These are phyloP conservation scores for Timema podura DNA, from an alignment of 2,888 invertebrate genomes.

Conservation along the genomic window DNA sequence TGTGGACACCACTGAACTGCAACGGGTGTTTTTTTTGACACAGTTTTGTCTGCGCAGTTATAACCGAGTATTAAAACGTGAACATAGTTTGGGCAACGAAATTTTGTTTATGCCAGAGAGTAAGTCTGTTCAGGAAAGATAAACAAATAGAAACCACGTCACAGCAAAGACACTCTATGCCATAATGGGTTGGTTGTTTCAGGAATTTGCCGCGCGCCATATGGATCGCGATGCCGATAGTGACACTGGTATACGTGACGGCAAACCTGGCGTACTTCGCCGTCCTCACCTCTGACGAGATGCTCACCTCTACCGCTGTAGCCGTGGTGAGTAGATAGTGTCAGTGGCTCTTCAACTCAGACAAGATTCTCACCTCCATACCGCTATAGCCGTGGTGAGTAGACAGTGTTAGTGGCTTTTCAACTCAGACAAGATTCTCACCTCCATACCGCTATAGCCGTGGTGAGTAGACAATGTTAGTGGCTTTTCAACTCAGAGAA, in stretches of 20 bases:
- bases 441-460: slow-evolving; percentile 81
- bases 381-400: slow-evolving; percentile 84
- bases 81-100: too few relatives aligned
- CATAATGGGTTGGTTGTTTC: slow-evolving; percentile 31
- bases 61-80: too few relatives aligned
- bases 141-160: too few relatives aligned
- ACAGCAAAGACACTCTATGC: too few relatives aligned
- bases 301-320: slow-evolving; percentile 77
- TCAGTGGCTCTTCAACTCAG: neutral
- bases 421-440: too few relatives aligned
- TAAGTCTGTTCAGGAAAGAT: too few relatives aligned
- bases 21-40: too few relatives aligned
- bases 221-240: slow-evolving; percentile 88
- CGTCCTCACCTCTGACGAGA: slow-evolving; percentile 75
- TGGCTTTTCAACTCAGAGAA: neutral
- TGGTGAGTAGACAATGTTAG: slow-evolving; percentile 56
- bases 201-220: slow-evolving; percentile 91
- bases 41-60: too few relatives aligned
- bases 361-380: slow-evolving; percentile 46
- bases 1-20: too few relatives aligned
- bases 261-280: slow-evolving; percentile 91
- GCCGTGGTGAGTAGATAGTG: slow-evolving; percentile 66
- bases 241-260: slow-evolving; percentile 83
- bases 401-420: neutral
- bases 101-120: too few relatives aligned